Conservation (phyloP, 1,140 invertebrate species). For the Papilio glaucus region DNA sequence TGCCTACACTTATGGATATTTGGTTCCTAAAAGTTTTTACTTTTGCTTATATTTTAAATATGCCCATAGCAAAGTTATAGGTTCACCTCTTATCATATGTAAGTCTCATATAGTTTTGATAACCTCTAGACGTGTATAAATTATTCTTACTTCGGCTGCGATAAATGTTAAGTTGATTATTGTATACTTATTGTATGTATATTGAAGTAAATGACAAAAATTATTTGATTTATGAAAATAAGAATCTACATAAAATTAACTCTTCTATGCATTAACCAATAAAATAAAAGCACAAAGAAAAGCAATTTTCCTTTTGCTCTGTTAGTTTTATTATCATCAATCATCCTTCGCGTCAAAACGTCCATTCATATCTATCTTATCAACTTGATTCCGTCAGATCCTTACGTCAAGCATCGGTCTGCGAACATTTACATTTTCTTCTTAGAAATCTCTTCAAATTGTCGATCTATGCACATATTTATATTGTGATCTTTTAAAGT, state of each 20-base stretch:
- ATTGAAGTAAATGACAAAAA: no score
- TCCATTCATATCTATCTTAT: slow-evolving; percentile 35
- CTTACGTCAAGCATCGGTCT: slow-evolving; percentile 20
- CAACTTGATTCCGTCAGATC: slow-evolving; percentile 26
- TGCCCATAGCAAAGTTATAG: no score
- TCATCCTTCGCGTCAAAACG: slow-evolving; percentile 1
- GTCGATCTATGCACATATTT: background rate
- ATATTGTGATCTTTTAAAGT: background rate
- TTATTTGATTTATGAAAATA: no score
- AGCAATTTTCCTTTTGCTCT: slow-evolving; percentile 21
- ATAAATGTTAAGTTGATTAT: no score
- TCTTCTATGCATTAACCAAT: background rate
- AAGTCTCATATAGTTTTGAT: no score
- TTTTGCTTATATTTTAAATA: no score
- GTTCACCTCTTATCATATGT: no score
- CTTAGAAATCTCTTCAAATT: slow-evolving; percentile 14
- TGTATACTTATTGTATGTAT: no score
- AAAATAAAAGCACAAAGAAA: slow-evolving; percentile 17
- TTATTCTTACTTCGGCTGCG: no score
- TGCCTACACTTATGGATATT: no score
- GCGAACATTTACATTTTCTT: slow-evolving; percentile 28
- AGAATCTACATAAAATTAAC: background rate
- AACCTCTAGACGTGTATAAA: no score
- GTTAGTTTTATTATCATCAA: slow-evolving; percentile 20
- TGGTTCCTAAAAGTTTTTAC: no score